Base-by-base conservation (phyloP, 1,140 invertebrate species). In the Thalassaphorura encarpata region DNA sequence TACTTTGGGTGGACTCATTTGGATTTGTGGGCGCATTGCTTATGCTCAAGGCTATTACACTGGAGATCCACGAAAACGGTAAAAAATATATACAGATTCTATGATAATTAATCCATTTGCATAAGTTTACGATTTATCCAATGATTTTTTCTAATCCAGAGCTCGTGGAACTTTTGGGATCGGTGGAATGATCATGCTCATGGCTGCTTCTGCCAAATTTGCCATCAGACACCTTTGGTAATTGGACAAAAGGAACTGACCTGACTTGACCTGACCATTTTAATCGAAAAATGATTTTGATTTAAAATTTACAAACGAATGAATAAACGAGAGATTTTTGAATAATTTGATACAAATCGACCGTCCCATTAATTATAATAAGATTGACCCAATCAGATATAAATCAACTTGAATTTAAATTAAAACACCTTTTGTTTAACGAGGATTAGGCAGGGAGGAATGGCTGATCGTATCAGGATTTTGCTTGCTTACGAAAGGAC, bases 41-140 rank as follows among this genome's bases (percentile, higher is more conserved):
- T 77, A 76, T 67, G 73, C 75, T 15, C 61, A 68, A 19, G 75
- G 75, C 0, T 77, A 77, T 58, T 76, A 75, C 63, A 74, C 73
- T 55, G 75, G 75, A 66, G 73, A 75, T 75, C 63, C 63, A 1
- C 19, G 47, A 6, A 55, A 59, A 51, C 23, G 62, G 55, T 62
- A 47, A 29, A 18, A 23, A 18, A 26, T 31, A 16, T 21, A 16
- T 24, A n/a, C n/a, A n/a, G n/a, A n/a, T n/a, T n/a, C n/a, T 39
- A 6, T 18, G 5, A 18, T 0, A 31, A 11, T 33, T 2, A 39
- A 47, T n/a, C 15, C 42, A 8, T 45, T 24, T 29, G 41, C 33
- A 11, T 6, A 1, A 18, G 15, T 21, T 41, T 42, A 18, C 28
- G 1, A 41, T 54, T 45, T 19, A 21, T 24, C n/a, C 16, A 23